These are phyloP conservation scores for Tetragonula clypearis DNA, from an alignment of 1,140 invertebrate genomes.

Conservation along the genomic window DNA sequence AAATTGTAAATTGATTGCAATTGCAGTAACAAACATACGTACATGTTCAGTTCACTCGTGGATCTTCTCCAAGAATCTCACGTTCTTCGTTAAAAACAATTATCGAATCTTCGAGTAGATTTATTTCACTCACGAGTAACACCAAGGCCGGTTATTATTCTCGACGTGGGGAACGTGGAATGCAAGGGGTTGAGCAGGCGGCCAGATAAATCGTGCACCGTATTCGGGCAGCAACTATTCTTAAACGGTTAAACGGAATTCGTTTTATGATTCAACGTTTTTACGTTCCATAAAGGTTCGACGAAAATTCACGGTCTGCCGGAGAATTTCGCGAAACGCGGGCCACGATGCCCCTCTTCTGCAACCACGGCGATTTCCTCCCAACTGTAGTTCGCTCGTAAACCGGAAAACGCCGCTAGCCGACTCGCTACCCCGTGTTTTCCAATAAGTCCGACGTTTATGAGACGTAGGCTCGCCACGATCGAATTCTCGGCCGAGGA, in stretches of 20 bases:
- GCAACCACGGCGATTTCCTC: constrained; percentile 25
- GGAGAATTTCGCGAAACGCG: background rate
- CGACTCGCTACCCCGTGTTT: constrained; percentile 13
- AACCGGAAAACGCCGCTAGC: constrained; percentile 34
- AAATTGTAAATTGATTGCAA: no score
- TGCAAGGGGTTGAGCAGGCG: background rate
- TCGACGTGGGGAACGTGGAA: background rate
- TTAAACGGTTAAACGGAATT: background rate
- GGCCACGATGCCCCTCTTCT: background rate
- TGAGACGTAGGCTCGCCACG: constrained; percentile 43
- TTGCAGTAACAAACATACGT: no score
- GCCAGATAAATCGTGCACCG: background rate
- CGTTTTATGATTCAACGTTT: background rate
- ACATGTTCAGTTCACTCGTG: no score
- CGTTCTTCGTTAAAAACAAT: background rate
- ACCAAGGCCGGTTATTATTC: background rate
- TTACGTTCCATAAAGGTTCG: background rate
- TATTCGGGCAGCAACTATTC: background rate
- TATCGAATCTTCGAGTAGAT: background rate
- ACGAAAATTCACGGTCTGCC: background rate
- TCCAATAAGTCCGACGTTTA: constrained; percentile 60
- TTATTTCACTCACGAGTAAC: background rate
- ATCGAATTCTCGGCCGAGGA: constrained; percentile 18
- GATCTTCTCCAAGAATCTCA: no score
- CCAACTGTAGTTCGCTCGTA: constrained; percentile 18